These are phyloP conservation scores for Gorsachius goisagi DNA, from an alignment of 2,113 vertebrate species.

Conservation along the genomic window DNA sequence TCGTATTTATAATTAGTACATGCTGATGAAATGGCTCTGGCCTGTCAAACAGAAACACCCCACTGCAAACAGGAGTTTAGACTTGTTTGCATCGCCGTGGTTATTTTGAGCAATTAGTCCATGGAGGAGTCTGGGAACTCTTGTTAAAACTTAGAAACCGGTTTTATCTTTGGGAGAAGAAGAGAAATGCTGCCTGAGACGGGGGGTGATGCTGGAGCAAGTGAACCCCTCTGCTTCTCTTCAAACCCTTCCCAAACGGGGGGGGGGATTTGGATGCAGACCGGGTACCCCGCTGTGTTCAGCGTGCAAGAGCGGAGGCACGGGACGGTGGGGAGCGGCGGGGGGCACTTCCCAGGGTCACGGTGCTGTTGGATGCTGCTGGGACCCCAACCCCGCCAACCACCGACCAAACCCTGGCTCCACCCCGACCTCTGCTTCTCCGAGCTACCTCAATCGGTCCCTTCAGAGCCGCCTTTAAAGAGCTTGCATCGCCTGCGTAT, in stretches of 20 bases:
- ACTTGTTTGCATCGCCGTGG: slow-evolving; percentile 25
- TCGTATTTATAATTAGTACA: background rate
- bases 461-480: background rate
- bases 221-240: fast-evolving
- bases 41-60: slow-evolving; percentile 26
- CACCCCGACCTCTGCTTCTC: background rate
- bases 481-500: fast-evolving
- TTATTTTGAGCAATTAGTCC: background rate
- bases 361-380: background rate
- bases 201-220: background rate
- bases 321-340: background rate
- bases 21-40: background rate
- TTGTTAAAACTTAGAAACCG: background rate
- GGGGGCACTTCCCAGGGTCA: background rate
- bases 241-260: background rate
- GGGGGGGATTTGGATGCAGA: background rate
- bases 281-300: background rate
- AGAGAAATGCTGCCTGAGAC: background rate
- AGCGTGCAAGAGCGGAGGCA: fast-evolving
- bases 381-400: background rate
- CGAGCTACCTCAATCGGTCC: fast-evolving
- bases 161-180: background rate
- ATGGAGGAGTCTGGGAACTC: background rate
- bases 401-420: fast-evolving
- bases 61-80: slow-evolving; percentile 35